Base-by-base conservation (phyloP, 2,797 vertebrate genomes). In the Geotrypetes seraphini region DNA sequence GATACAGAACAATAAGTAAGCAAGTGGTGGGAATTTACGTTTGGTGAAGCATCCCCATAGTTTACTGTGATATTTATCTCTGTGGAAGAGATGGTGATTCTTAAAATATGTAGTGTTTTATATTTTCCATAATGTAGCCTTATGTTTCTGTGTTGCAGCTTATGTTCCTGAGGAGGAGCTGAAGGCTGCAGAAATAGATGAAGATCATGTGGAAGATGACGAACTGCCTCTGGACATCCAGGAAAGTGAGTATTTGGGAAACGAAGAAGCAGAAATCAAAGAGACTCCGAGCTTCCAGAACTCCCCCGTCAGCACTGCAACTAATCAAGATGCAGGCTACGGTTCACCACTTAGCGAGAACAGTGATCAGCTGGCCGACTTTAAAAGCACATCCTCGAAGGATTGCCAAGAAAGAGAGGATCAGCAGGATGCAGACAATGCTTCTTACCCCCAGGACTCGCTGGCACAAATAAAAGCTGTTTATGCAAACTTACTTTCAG, bases 161-260 rank as follows among this genome's bases (percentile, higher is more conserved):
- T 99, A 98, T 50, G 88, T 94, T 81, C 90, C 92, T 45, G 95
- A 96, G 47, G 95, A 99, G 38, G 92, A 99, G 63, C 64, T 95
- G 65, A 93, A 92, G 73, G 79, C 75, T 35, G 87, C 86, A 29
- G 91, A 90, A 51, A 81, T 71, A 37, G 86, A 89, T 64, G 90
- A 90, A 64, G 90, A 88, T 43, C 81, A 69, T 9, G 81, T 77
- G 57, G 86, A 88, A 69, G 93, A 94, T 41, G 89, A 92, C 22
- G 88, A 88, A 47, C 83, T 89, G 64, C 83, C 90, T 48, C 62
- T 90, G 69, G 91, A 90, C 50, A 75, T 88, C 50, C 90, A 88
- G 73, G 95, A 97, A 24, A 71, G 81, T 30, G 91, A 96, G 51
- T 97, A 80, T 60, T 66, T 85, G 57, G 90, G 89, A 73, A 87